Percentiles rank a stretch among this genome's conserved stretches.
These are phyloP conservation scores for Nyleta sp. DNA, from an alignment of 2,888 invertebrate species.

Conservation along the genomic window DNA sequence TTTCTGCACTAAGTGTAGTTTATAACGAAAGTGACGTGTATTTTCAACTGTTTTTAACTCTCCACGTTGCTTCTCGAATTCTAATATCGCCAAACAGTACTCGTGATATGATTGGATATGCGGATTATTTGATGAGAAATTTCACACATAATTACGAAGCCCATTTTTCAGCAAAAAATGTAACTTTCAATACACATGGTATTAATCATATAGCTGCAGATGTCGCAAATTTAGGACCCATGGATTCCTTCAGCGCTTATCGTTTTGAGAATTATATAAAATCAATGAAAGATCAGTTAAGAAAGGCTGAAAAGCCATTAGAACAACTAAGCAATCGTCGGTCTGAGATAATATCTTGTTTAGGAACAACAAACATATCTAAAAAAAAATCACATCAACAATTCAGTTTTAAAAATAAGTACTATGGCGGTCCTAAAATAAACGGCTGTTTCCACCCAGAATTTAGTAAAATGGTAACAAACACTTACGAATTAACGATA, in stretches of 20 bases:
- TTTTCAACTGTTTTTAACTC: neutral
- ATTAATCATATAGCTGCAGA: conserved; percentile 8
- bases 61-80: conserved; percentile 21
- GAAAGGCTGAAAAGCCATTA: conserved; percentile 22
- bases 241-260: conserved; percentile 26
- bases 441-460: conserved; percentile 8
- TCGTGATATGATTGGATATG: neutral
- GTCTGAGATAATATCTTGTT: neutral
- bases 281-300: neutral
- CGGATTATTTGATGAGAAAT: neutral
- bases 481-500: neutral
- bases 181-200: conserved; percentile 3
- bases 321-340: conserved; percentile 20
- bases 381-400: neutral
- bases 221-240: conserved; percentile 13
- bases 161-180: neutral
- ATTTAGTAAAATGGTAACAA: neutral
- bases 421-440: conserved; percentile 12
- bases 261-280: conserved; percentile 21
- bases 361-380: neutral
- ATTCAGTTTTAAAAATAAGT: neutral
- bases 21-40: conserved; percentile 1
- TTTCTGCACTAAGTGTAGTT: neutral
- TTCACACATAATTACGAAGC: neutral
- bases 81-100: neutral